Conservation (phyloP, 1,140 invertebrate species). For the Lucilia cuprina region DNA sequence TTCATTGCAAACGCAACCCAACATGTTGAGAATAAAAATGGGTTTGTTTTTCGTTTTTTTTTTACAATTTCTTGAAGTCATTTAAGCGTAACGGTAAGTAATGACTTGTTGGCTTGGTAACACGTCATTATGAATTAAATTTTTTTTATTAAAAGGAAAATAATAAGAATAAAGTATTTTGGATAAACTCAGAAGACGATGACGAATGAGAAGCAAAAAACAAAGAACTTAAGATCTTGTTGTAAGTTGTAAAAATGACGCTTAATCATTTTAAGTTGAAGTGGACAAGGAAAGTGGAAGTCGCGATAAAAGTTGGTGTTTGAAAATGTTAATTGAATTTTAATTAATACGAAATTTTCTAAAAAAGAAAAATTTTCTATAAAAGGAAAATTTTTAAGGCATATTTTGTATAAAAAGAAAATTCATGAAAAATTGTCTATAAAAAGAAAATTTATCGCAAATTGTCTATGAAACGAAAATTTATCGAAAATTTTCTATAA, state of each 20-base stretch:
- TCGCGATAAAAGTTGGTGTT: no score
- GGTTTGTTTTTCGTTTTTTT: neutral
- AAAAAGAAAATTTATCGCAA: no score
- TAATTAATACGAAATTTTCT: no score
- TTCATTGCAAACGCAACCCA: neutral
- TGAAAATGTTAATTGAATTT: no score
- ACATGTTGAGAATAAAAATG: neutral
- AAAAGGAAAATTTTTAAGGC: no score
- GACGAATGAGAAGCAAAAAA: neutral
- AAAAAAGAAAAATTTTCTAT: no score
- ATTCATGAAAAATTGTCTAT: no score
- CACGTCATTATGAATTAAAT: conserved; percentile 17
- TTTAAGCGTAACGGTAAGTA: conserved; percentile 14
- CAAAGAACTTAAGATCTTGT: neutral
- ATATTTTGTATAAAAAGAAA: no score
- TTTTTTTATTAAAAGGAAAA: neutral
- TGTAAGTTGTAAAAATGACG: neutral
- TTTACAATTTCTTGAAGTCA: neutral
- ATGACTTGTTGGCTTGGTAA: neutral
- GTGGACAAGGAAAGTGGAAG: neutral
- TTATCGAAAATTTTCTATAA: no score
- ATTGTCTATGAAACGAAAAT: no score
- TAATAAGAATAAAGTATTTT: neutral
- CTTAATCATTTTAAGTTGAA: neutral
- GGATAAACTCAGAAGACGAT: neutral